phyloP scores from a whole-genome alignment of 2,113 vertebrate genomes.

The Ellobius talpinus region DNA sequence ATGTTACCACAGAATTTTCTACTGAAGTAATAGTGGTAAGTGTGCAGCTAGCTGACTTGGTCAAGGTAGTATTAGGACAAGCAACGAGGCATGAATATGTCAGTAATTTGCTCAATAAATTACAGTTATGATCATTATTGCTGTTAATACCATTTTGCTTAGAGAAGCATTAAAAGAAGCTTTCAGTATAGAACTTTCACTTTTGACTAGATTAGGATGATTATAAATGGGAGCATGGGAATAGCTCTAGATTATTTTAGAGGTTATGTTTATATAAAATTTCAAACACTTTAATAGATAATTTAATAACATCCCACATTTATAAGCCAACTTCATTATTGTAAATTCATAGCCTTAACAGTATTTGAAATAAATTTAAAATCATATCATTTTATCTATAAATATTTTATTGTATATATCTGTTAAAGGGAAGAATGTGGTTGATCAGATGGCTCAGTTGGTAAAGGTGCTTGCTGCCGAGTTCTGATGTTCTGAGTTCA shows the following conservation, averaged over 20 bases:
- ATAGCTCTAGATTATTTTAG: background rate
- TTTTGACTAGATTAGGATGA: background rate
- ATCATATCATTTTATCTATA: background rate
- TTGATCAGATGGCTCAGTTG: background rate
- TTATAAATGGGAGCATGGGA: background rate
- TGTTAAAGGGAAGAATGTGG: background rate
- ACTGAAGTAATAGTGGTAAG: background rate
- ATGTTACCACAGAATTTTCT: background rate
- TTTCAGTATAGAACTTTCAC: background rate
- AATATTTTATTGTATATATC: background rate
- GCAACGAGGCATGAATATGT: fast-evolving
- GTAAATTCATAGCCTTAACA: background rate
- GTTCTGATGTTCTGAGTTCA: background rate
- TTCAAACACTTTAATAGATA: background rate
- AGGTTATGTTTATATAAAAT: background rate
- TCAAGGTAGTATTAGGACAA: background rate
- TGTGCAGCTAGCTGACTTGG: background rate
- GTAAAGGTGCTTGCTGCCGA: background rate
- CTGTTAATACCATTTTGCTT: background rate
- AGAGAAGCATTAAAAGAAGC: background rate
- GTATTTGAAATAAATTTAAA: background rate
- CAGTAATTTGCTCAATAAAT: background rate
- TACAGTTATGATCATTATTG: background rate
- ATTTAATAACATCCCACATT: background rate
- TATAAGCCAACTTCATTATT: background rate